These are phyloP conservation scores for Gnathonemus echidnorhynchus DNA, from an alignment of 2,113 vertebrate species.

Conservation along the genomic window DNA sequence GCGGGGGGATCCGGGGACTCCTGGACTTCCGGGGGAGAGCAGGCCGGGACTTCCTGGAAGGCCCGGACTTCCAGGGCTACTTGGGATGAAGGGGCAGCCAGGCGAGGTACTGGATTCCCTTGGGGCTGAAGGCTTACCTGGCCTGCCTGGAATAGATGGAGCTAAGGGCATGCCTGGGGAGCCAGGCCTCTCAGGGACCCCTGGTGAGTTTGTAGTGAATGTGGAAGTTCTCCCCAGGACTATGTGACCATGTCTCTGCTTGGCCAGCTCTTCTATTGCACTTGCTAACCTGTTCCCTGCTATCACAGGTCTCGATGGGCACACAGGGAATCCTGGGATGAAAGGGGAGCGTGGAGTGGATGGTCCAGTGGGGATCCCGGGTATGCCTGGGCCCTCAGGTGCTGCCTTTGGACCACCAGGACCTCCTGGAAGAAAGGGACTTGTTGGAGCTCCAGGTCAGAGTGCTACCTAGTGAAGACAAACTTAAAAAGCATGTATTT, in stretches of 20 bases:
- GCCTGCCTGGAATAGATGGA: conserved; percentile 66
- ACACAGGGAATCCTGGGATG: conserved; percentile 60
- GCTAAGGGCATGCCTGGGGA: conserved; percentile 75
- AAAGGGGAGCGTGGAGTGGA: conserved; percentile 73
- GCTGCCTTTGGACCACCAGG: conserved; percentile 61
- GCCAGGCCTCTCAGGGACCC: conserved; percentile 57
- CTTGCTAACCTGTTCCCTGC: neutral
- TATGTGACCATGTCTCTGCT: neutral
- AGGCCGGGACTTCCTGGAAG: conserved; percentile 70
- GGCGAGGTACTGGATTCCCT: conserved; percentile 72
- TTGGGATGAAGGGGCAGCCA: conserved; percentile 70
- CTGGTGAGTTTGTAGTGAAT: conserved; percentile 45
- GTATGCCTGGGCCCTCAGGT: conserved; percentile 47
- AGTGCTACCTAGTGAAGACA: neutral
- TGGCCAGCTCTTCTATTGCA: neutral
- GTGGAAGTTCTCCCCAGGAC: neutral
- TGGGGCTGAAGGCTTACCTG: conserved; percentile 62
- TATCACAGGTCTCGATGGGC: conserved; percentile 67
- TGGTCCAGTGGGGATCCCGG: conserved; percentile 59
- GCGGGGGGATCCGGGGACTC: conserved; percentile 72
- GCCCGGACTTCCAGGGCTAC: conserved; percentile 64
- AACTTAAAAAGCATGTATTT: neutral
- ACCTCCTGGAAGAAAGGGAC: conserved; percentile 57
- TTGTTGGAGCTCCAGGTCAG: conserved; percentile 71
- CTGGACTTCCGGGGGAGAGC: conserved; percentile 65